phyloP scores from a whole-genome alignment of 2,797 vertebrate species.

The Amblyraja radiata region DNA sequence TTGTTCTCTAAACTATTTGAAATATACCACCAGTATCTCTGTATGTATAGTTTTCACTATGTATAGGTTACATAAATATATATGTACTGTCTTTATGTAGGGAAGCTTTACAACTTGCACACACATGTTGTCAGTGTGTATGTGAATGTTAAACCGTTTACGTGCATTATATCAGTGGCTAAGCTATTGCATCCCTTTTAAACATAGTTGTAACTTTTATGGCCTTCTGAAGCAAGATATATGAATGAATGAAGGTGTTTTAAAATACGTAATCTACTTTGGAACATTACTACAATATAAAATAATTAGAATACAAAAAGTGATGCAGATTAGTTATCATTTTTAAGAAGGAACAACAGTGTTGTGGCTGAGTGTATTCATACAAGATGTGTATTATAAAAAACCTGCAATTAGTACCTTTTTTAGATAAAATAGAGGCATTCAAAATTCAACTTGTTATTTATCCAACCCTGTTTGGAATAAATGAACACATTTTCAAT shows the following conservation, averaged over 20 bases:
- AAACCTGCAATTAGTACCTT: neutral
- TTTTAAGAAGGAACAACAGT: conserved; percentile 32
- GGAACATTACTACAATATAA: conserved; percentile 26
- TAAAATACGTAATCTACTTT: conserved; percentile 16
- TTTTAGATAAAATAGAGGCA: neutral
- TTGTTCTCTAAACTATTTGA: neutral
- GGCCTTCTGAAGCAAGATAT: conserved; percentile 19
- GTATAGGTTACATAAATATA: conserved; percentile 16
- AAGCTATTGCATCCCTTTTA: conserved; percentile 1
- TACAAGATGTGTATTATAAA: conserved; percentile 2
- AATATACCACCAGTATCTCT: neutral
- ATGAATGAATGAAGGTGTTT: conserved; percentile 10
- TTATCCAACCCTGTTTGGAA: neutral
- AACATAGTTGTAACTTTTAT: conserved; percentile 6
- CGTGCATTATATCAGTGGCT: conserved; percentile 34
- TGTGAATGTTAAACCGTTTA: conserved; percentile 1
- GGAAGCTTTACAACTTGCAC: neutral
- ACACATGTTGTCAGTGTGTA: neutral
- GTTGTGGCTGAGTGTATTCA: neutral
- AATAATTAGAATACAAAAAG: conserved; percentile 28
- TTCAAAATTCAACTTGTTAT: neutral
- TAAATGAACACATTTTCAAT: neutral
- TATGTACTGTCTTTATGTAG: neutral
- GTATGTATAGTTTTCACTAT: neutral
- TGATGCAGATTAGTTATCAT: conserved; percentile 22